These are phyloP conservation scores for Lepus townsendii DNA, from an alignment of 2,797 vertebrate genomes.

Conservation along the genomic window DNA sequence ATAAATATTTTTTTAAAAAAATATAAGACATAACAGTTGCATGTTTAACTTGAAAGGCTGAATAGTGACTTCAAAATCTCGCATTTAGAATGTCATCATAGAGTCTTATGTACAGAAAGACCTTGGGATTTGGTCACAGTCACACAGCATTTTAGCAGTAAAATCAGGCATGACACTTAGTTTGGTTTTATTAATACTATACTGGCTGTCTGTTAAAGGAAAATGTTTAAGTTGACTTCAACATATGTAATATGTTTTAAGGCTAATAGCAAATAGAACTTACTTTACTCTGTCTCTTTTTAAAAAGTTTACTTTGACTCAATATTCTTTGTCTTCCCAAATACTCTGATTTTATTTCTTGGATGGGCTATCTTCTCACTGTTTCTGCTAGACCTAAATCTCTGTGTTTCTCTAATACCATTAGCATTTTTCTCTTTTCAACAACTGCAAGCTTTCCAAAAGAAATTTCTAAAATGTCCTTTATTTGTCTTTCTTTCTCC, in stretches of 20 bases:
- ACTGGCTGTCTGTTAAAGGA: neutral
- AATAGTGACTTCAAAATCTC: neutral
- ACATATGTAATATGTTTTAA: neutral
- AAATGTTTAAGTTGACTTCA: neutral
- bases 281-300: neutral
- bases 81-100: neutral
- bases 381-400: neutral
- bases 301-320: neutral
- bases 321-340: neutral
- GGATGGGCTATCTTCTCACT: neutral
- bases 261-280: neutral
- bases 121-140: neutral
- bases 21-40: no score
- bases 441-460: neutral
- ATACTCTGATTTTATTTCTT: constrained; percentile 25
- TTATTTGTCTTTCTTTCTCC: neutral
- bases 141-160: neutral
- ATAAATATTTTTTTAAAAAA: no score
- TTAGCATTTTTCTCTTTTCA: neutral
- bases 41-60: constrained; percentile 18
- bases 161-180: neutral
- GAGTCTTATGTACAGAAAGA: neutral
- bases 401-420: neutral
- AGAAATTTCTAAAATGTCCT: neutral
- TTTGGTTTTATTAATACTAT: neutral